These are phyloP conservation scores for Perodicticus potto DNA, from an alignment of 2,797 vertebrate genomes.

Conservation along the genomic window DNA sequence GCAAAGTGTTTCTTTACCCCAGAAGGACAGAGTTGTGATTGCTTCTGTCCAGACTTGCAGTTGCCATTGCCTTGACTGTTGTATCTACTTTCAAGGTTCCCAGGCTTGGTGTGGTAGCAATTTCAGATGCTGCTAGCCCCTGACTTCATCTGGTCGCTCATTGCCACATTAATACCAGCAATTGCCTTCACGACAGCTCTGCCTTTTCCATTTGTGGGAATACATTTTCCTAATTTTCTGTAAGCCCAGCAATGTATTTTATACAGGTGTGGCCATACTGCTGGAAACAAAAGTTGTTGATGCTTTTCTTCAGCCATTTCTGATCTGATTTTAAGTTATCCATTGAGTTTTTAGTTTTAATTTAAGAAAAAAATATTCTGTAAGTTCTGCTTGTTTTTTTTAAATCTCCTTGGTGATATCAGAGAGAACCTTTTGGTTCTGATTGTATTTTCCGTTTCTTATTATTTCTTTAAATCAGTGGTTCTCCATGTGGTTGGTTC, in stretches of 20 bases:
- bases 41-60: not conserved
- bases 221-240: not conserved
- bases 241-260: not conserved
- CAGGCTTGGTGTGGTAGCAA: not conserved
- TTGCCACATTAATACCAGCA: not conserved
- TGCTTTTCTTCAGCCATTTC: not conserved
- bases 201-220: not conserved
- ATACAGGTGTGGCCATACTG: not conserved
- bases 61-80: not conserved
- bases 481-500: not conserved
- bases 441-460: not conserved
- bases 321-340: not conserved
- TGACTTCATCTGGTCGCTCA: not conserved
- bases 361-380: not conserved
- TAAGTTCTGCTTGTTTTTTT: not conserved
- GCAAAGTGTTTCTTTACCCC: not conserved
- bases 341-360: not conserved
- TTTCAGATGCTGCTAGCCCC: not conserved
- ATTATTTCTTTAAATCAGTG: not conserved
- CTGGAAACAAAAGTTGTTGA: constrained; percentile 34
- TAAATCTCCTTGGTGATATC: not conserved
- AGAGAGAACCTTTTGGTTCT: too few species aligned
- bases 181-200: not conserved
- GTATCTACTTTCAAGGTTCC: constrained; percentile 9
- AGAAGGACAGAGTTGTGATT: not conserved